Evolutionary conservation across 2,888 invertebrate genomes (phyloP).

Genomic region (Amiota minor): DNA sequence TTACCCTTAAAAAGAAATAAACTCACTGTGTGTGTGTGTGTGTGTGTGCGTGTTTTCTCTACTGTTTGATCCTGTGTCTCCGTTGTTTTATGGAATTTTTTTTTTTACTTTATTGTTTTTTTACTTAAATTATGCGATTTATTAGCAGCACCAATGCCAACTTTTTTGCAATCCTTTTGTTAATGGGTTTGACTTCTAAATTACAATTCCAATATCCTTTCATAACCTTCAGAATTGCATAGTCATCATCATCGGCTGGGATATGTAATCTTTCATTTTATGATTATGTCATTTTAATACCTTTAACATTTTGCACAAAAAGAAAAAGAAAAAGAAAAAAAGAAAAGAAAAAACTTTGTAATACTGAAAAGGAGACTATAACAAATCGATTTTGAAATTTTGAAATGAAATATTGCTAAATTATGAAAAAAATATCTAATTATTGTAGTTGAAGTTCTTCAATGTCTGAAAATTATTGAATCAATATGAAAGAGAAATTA

Average conservation of each 20-base stretch:
- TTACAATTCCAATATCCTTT: constrained; percentile 9
- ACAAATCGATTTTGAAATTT: too few species aligned
- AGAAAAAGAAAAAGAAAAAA: too few species aligned
- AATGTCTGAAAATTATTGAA: too few species aligned
- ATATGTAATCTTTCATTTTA: neutral
- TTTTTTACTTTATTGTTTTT: constrained; percentile 23
- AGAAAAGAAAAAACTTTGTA: too few species aligned
- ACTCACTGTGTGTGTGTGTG: neutral
- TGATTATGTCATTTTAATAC: neutral
- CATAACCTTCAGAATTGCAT: constrained; percentile 13
- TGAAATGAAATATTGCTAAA: too few species aligned
- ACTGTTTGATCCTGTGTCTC: neutral
- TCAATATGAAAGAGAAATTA: too few species aligned
- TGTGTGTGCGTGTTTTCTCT: too few species aligned
- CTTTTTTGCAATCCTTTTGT: constrained; percentile 7
- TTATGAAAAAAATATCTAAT: too few species aligned
- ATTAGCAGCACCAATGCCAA: neutral
- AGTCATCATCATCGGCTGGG: neutral
- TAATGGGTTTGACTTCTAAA: constrained; percentile 23
- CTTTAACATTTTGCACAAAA: too few species aligned
- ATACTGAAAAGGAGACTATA: too few species aligned
- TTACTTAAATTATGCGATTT: constrained; percentile 9
- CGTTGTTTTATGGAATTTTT: neutral
- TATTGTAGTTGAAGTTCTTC: too few species aligned
- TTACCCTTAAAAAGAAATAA: constrained; percentile 13